Evolutionary conservation across 2,888 invertebrate species (phyloP).

Genomic region (Anoncus sp.): DNA sequence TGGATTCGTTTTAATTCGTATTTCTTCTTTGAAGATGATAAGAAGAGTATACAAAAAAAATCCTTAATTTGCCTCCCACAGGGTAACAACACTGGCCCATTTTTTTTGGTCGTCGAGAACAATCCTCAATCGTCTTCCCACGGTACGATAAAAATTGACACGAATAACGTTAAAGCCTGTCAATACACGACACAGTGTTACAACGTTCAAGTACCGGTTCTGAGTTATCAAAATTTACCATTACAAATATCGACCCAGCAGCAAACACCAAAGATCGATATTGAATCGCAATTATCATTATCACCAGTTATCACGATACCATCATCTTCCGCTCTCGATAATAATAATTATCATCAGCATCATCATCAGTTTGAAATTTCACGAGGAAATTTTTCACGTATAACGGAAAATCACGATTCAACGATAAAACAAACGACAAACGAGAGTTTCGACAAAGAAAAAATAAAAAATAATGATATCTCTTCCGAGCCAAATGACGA

Average conservation of each 20-base stretch:
- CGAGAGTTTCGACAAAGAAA: background rate
- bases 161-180: slow-evolving; percentile 45
- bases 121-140: slow-evolving; percentile 64
- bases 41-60: no score
- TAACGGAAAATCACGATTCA: slow-evolving; percentile 30
- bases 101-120: slow-evolving; percentile 69
- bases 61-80: slow-evolving; percentile 46
- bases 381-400: slow-evolving; percentile 20
- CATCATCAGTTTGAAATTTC: slow-evolving; percentile 3
- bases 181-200: slow-evolving; percentile 69
- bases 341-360: background rate
- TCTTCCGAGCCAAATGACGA: background rate
- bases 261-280: slow-evolving; percentile 46
- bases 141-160: slow-evolving; percentile 62
- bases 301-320: slow-evolving; percentile 41
- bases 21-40: background rate
- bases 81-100: slow-evolving; percentile 65
- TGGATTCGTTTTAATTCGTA: background rate
- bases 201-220: slow-evolving; percentile 72
- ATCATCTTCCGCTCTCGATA: slow-evolving; percentile 34
- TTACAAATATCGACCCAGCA: slow-evolving; percentile 65
- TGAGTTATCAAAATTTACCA: slow-evolving; percentile 71
- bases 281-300: slow-evolving; percentile 55
- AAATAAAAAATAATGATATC: background rate
- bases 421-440: slow-evolving; percentile 1